Evolutionary conservation across 2,113 vertebrate genomes (phyloP), one percentile per base, ranked within the genome.

Genomic region (Spea bombifrons): DNA sequence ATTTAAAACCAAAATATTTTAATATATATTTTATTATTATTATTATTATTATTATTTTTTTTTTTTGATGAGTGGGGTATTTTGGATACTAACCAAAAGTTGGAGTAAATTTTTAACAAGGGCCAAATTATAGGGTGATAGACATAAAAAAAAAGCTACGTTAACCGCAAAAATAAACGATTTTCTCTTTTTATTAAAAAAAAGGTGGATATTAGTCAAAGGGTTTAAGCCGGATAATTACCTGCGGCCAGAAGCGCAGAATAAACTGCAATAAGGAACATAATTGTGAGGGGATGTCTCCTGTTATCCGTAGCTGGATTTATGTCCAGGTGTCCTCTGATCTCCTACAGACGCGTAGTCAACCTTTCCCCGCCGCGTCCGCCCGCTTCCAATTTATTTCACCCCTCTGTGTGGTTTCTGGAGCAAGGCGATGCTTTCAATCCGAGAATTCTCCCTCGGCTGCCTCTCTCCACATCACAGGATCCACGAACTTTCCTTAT

Each of bases 241-340:
- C 74, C 74, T 75, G 64, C 64, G 7, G 50, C 15, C 16, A 75
- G 49, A 4, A 75, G 65, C 43, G 64, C 64, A 44, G 64, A 55
- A 67, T 50, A 75, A 43, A 75, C n/a, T 4, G 9, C 13, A 30
- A 75, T 10, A 17, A 75, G 0, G 49, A 75, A 75, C 50, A 75
- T 75, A 6, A 16, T 46, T 12, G 16, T 9, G 48, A 8, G 15
- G 8, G 13, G 8, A 52, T 7, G 9, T 61, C 57, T 61, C 6
- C 50, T 52, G 6, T 61, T 15, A 61, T 15, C 57, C 13, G 15
- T 5, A n/a, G 57, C 57, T 61, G 57, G 57, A 3, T 13, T 52
- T 3, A 1, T 52, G 50, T 30, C 50, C 50, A 61, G 15, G 57
- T 61, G 57, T 12, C 4, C 8, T 15, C 15, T 46, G 45, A 49